Conservation (phyloP, 2,888 invertebrate genomes). For the Eurois occulta region DNA sequence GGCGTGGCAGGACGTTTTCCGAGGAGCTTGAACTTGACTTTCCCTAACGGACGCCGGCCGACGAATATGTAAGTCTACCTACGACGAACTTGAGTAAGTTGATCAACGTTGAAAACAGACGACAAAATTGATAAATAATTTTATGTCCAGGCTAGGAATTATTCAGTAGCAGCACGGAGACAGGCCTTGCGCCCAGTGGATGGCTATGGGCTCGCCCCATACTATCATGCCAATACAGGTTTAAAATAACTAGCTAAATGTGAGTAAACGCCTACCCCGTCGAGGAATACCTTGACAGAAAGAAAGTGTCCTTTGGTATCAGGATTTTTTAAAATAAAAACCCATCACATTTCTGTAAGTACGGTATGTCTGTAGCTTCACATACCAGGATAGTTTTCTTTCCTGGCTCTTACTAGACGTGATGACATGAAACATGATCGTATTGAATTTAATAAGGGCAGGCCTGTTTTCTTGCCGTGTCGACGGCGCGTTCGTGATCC, state of each 20-base stretch:
- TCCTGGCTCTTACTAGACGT: neutral
- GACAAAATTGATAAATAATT: neutral
- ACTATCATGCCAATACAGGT: neutral
- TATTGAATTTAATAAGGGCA: neutral
- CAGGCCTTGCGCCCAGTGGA: neutral
- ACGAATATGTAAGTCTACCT: slow-evolving; percentile 48
- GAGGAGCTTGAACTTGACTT: slow-evolving; percentile 87
- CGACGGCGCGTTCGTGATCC: no score
- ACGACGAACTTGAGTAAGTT: slow-evolving; percentile 65
- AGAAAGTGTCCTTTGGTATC: neutral
- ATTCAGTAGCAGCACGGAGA: neutral
- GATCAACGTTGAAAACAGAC: neutral
- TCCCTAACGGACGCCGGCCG: slow-evolving; percentile 73
- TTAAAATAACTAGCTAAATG: neutral
- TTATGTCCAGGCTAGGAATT: neutral
- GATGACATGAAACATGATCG: neutral
- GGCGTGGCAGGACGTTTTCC: slow-evolving; percentile 67
- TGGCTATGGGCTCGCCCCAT: neutral
- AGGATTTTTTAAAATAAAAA: neutral
- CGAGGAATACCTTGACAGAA: neutral
- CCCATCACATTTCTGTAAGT: neutral
- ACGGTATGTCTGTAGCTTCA: neutral
- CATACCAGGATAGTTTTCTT: neutral
- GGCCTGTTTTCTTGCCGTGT: neutral
- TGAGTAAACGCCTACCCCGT: neutral